phyloP scores from a whole-genome alignment of 2,797 vertebrate species.

The Chloroceryle amazona region DNA sequence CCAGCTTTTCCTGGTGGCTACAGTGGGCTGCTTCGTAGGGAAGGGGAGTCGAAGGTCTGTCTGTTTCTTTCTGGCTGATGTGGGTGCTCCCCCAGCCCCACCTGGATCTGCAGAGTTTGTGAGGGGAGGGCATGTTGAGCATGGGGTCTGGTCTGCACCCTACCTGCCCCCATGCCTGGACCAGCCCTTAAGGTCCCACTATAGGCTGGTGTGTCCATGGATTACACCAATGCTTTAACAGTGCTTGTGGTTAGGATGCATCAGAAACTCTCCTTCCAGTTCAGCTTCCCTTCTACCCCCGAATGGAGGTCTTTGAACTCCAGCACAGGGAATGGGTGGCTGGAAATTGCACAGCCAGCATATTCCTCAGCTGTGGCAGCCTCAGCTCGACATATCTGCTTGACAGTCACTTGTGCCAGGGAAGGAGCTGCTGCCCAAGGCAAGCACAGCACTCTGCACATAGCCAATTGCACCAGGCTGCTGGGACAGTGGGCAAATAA shows the following conservation, averaged over 20 bases:
- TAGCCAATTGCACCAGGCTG: background rate
- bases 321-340: no score
- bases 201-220: background rate
- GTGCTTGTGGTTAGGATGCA: background rate
- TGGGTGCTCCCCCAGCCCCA: background rate
- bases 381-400: fast-evolving
- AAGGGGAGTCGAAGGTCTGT: fast-evolving
- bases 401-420: fast-evolving
- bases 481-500: background rate
- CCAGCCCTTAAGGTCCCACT: no score
- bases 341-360: background rate
- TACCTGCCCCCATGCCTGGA: background rate
- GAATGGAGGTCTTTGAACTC: background rate
- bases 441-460: background rate
- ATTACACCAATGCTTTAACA: background rate
- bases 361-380: background rate
- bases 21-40: background rate
- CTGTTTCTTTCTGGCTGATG: background rate
- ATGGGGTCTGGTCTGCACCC: background rate
- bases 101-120: background rate
- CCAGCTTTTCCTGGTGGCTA: background rate
- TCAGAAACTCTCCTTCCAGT: background rate
- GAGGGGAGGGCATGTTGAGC: fast-evolving
- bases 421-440: background rate
- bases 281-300: background rate